A percentile compares a stretch with the other conserved stretches of the same genome.
These are phyloP conservation scores for Toxotes chatareus DNA, from an alignment of 2,113 vertebrate species.

Conservation along the genomic window DNA sequence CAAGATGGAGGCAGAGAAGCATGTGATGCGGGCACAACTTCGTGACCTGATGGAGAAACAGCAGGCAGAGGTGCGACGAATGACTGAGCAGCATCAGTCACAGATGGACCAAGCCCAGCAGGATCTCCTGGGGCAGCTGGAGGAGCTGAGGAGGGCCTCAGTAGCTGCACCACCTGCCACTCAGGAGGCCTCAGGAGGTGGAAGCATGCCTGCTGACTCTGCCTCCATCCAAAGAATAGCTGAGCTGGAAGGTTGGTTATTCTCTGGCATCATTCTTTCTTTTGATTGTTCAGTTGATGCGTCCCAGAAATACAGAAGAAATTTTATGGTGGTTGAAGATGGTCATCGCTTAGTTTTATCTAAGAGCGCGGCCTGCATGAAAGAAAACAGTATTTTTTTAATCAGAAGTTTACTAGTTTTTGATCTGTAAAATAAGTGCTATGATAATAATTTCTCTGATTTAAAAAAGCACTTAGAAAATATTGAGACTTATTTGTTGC, in stretches of 20 bases:
- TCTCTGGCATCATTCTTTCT: neutral
- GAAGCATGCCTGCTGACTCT: slow-evolving; percentile 43
- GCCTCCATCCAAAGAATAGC: slow-evolving; percentile 76
- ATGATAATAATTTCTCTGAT: neutral
- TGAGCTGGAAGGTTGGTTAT: slow-evolving; percentile 86
- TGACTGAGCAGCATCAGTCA: slow-evolving; percentile 72
- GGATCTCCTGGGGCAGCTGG: slow-evolving; percentile 81
- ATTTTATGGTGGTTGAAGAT: no score
- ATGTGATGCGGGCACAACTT: slow-evolving; percentile 92
- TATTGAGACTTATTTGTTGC: no score
- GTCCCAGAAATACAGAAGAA: no score
- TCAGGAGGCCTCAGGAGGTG: slow-evolving; percentile 16
- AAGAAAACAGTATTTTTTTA: no score
- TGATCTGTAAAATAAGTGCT: no score
- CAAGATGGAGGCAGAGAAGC: slow-evolving; percentile 92
- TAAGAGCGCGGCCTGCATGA: no score
- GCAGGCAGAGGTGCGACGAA: slow-evolving; percentile 82
- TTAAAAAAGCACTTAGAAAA: neutral
- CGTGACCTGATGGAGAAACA: slow-evolving; percentile 92
- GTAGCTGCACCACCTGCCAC: neutral
- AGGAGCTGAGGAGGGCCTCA: slow-evolving; percentile 70
- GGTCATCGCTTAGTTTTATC: no score
- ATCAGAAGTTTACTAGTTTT: no score
- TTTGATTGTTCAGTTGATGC: neutral
- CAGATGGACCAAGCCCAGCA: slow-evolving; percentile 74